Conservation (phyloP, 2,113 vertebrate genomes). For the Leptosomus discolor region DNA sequence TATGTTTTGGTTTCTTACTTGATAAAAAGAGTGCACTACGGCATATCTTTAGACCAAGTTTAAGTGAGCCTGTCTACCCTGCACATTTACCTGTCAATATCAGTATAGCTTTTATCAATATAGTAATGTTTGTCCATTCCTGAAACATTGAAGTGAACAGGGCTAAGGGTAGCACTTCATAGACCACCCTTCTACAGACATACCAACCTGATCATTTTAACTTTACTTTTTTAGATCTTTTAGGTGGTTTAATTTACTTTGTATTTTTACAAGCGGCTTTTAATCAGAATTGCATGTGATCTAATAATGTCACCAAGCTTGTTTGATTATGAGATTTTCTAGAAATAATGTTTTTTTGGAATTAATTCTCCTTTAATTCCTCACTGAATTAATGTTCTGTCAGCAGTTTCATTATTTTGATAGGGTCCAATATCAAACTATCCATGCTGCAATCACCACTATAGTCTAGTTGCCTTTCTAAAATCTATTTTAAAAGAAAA, state of each 20-base stretch:
- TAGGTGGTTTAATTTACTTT: background rate
- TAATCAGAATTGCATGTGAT: background rate
- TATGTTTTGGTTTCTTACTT: background rate
- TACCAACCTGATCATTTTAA: background rate
- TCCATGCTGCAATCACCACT: background rate
- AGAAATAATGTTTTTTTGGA: background rate
- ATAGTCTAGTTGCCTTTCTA: background rate
- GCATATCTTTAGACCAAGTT: background rate
- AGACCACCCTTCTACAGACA: background rate
- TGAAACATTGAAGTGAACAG: background rate
- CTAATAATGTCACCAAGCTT: background rate
- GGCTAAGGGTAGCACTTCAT: background rate
- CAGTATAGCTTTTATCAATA: background rate
- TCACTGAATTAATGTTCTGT: background rate
- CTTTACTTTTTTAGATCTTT: background rate
- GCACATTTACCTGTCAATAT: background rate
- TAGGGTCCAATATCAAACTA: background rate
- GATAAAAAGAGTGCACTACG: background rate
- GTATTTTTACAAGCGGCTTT: background rate
- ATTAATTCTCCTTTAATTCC: background rate
- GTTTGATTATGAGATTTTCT: background rate
- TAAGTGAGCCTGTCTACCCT: background rate
- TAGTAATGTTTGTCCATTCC: background rate
- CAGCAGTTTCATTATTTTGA: background rate
- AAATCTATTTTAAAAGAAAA: background rate